Evolutionary conservation across 2,797 vertebrate species (phyloP), one percentile per base, ranked within the genome.

Genomic region (Clarias pachynema): DNA sequence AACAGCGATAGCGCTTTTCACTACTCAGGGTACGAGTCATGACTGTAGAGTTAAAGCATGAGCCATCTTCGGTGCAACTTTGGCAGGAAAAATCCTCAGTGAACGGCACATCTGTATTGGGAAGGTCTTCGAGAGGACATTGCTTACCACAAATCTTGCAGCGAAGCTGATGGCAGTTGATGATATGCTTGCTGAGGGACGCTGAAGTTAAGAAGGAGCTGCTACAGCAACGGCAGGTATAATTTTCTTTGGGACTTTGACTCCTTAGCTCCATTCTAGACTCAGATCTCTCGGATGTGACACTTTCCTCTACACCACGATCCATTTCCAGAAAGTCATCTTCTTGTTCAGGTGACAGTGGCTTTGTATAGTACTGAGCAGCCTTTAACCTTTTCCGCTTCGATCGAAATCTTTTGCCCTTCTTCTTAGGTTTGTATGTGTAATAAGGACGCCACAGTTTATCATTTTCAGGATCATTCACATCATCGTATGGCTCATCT

Each of bases 361-460:
- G 85, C 81, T 89, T 85, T 75, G 92, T 92, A 75, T 91, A 84
- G 82, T 87, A 92, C 84, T 87, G 88, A 40, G 90, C 72, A 81
- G 91, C 90, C 87, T 93, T 91, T 65, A 90, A 88, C 78, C 95
- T 96, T 85, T 93, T 95, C 93, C 96, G 96, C 90, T 95, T 97
- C 81, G 92, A 95, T 90, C 95, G 94, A 80, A 96, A 92, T 92
- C 97, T 98, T 90, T 96, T 97, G 86, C 96, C 89, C 90, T 97
- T 99, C 95, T 97, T 99, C 94, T 99, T 99, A 34, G 97, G 96
- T 92, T 99, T 99, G 91, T 99, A 99, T 74, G 97, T 97, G 87
- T 99, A 99, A 90, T 99, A 99, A 8, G 98, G 98, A 84, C 98
- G 97, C 98, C 98, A 99, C 0, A 97, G 96, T 89, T 97, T 96